Base-by-base conservation (phyloP, 1,140 invertebrate species). In the Brachionus koreanus region DNA sequence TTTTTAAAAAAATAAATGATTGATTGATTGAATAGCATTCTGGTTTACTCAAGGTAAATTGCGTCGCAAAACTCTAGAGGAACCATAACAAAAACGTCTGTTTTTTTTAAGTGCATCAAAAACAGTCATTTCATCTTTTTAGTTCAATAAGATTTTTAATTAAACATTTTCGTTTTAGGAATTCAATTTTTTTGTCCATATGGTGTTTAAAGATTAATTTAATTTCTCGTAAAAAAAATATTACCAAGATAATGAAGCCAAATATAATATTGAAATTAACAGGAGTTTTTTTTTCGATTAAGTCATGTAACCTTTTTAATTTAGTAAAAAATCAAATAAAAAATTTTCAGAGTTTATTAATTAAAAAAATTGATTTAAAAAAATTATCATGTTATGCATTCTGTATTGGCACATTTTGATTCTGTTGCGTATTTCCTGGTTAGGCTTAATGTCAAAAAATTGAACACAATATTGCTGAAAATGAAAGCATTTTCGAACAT, bases 401-500 rank as follows among this genome's bases (percentile, higher is more conserved):
- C 2, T 23, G 16, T 23, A 19, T 57, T 57, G 49, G n/a, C 49
- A 57, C 49, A 23, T 23, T 57, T 25, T 9, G 49, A 7, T 23
- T 57, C 49, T 57, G 16, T 9, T 57, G 49, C 49, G 19, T 7
- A 57, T 19, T 65, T 65, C 16, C 33, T 65, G 33, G 7, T 65
- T 6, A 65, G 63, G 63, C 10, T 65, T 37, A 65, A 33, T 65
- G 63, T 65, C 63, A 52, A 75, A 43, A 12, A 46, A 29, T 75
- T 43, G 12, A 42, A 75, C 0, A 19, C 39, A 23, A 75, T 42
- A 19, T 43, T 75, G 72, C 37, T 75, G 13, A 75, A 13, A 42
- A 75, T 43, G 13, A 75, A 33, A 13, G 16, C 75, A 33, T 49
- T 77, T 77, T 77, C 75, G 46, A 61, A 77, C 43, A 77, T 33